phyloP scores from a whole-genome alignment of 2,888 invertebrate genomes.

The Acholoe squamosa region DNA sequence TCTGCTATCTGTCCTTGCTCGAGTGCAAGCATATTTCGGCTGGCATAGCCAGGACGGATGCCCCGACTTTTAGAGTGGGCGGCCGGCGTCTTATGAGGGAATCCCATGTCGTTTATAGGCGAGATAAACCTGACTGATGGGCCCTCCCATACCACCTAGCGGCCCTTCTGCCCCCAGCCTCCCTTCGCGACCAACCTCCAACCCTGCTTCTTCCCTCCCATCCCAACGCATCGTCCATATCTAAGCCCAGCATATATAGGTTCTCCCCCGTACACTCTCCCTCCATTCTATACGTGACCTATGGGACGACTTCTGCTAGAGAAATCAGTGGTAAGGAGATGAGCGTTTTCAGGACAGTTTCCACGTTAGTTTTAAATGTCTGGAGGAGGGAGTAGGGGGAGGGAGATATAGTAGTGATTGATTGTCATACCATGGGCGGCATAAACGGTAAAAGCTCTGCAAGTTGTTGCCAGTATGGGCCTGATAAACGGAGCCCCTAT shows the following conservation, averaged over 20 bases:
- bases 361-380: background rate
- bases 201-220: background rate
- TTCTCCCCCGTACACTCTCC: background rate
- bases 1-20: conserved; percentile 39
- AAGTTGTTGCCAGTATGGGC: too few species aligned
- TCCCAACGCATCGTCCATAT: background rate
- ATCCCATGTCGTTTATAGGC: conserved; percentile 45
- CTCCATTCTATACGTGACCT: background rate
- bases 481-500: conserved; percentile 17
- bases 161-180: background rate
- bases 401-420: conserved; percentile 4
- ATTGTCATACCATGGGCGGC: background rate
- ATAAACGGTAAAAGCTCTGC: background rate
- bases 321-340: background rate
- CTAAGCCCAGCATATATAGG: background rate
- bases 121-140: conserved; percentile 52
- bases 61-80: background rate
- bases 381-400: background rate
- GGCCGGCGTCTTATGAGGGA: conserved; percentile 32
- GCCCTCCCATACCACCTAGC: background rate
- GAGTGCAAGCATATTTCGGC: conserved; percentile 29
- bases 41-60: conserved; percentile 3
- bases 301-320: conserved; percentile 18
- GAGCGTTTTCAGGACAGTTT: background rate
- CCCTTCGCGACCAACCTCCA: background rate